Base-by-base conservation (phyloP, 2,113 vertebrate species). In the Triplophysa rosa region DNA sequence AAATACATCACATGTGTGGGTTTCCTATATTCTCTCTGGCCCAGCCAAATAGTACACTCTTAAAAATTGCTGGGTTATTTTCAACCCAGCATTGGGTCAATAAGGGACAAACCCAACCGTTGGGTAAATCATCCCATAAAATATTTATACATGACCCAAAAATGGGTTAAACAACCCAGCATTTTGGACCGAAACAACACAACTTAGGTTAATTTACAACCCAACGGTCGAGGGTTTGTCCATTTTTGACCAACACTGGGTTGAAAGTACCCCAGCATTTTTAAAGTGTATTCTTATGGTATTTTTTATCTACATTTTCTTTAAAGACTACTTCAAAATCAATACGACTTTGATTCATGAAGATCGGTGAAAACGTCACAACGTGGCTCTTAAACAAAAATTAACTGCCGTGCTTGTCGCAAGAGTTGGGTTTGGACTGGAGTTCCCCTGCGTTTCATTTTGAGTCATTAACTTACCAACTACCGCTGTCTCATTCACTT, bases 401-500 rank as follows among this genome's bases (percentile, higher is more conserved):
- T 19, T 7, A 49, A 29, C 26, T 59, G 59, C n/a, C 69, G 23
- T 4, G 1, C 24, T 47, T 26, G 74, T 64, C 58, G 4, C 58
- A 54, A 49, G 33, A 65, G 73, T 47, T 29, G 19, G 45, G 2
- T 29, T 82, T 49, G n/a, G n/a, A n/a, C n/a, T 74, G 82, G 84
- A 86, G 67, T 83, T 83, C 70, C 80, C 83, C 78, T 2, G n/a
- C 69, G 86, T 85, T 88, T 88, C 80, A 77, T 75, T 79, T 66
- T 91, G 88, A 90, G 82, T 93, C 88, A 92, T 86, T 65, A 56
- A 79, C 85, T 89, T 72, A 79, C 79, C 26, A 79, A 87, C 90
- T 89, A 79, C 88, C 87, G 75, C 84, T 80, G 87, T 90, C 88
- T 86, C 84, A 88, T 88, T 88, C 85, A 90, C 91, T 93, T 92